Conservation (phyloP, 2,888 invertebrate genomes). For the Lissocephala sabroskyi region DNA sequence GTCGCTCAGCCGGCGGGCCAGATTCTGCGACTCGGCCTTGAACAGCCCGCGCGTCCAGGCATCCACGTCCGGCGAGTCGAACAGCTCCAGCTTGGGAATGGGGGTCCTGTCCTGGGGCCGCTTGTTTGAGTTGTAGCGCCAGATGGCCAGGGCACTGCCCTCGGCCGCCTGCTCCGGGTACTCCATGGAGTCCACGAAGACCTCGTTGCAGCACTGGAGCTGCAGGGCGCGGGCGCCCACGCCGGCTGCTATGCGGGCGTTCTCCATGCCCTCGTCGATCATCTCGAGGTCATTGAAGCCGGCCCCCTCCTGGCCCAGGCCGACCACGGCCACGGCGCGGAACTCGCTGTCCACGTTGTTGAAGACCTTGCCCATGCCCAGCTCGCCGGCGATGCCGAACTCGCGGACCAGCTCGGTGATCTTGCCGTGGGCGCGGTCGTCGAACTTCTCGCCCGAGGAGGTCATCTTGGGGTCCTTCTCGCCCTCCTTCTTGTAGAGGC, state of each 20-base stretch:
- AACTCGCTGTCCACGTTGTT: slow-evolving; percentile 77
- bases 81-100: slow-evolving; percentile 74
- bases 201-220: slow-evolving; percentile 73
- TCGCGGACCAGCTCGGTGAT: slow-evolving; percentile 72
- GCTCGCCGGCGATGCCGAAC: slow-evolving; percentile 59
- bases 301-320: slow-evolving; percentile 77
- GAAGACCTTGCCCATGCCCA: slow-evolving; percentile 73
- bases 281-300: slow-evolving; percentile 79
- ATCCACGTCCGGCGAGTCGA: slow-evolving; percentile 74
- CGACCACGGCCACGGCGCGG: slow-evolving; percentile 78
- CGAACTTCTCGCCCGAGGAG: slow-evolving; percentile 73
- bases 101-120: slow-evolving; percentile 71
- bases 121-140: slow-evolving; percentile 78
- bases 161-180: slow-evolving; percentile 80
- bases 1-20: slow-evolving; percentile 80
- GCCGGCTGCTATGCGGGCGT: slow-evolving; percentile 79
- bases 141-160: slow-evolving; percentile 76
- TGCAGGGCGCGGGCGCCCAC: slow-evolving; percentile 74
- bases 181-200: slow-evolving; percentile 77
- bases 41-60: slow-evolving; percentile 79
- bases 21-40: slow-evolving; percentile 82
- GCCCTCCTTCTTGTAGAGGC: slow-evolving; percentile 73
- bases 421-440: slow-evolving; percentile 73
- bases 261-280: slow-evolving; percentile 80
- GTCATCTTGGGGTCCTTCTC: slow-evolving; percentile 73